Evolutionary conservation across 2,888 invertebrate species (phyloP), one percentile per base, ranked within the genome.

Genomic region (Graphium colonna): DNA sequence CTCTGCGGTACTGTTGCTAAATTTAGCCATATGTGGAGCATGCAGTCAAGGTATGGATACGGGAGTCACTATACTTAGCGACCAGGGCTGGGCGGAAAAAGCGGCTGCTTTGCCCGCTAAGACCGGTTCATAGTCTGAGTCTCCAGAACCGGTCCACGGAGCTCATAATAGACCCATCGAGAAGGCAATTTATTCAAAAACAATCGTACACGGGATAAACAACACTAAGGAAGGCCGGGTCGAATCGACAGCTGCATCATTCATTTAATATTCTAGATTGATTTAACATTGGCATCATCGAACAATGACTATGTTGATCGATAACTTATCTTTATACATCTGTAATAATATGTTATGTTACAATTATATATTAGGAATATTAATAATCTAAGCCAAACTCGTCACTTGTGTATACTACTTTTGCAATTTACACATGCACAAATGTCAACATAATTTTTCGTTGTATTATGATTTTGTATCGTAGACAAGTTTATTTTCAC

Each of bases 211-310:
- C 10, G 31, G 31, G 31, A 43, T 31, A 43, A 18, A 38, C 26
- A 52, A 38, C 42, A 4, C 10, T 46, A 43, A 17, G 18, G 36
- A 52, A 44, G 26, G 28, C 48, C 44, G 21, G 12, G 28, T 9
- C 7, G 31, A 16, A 44, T 39, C 15, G 44, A 49, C 12, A 17
- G 31, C 18, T 48, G 47, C 39, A 68, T 71, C 69, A 67, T 61
- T 63, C 63, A 65, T 64, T 67, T 61, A 73, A 73, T 72, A 64
- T 75, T 71, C 69, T 58, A 70, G 69, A 83, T 82, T 77, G 80
- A 79, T 83, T 71, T 75, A 83, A 73, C 83, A 84, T 84, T 84
- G 82, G 64, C 52, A 59, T 58, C 74, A 71, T 76, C 74, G 70
- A 75, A 73, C 62, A 69, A 61, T 28, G 33, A 8, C 41, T 65